phyloP scores from a whole-genome alignment of 2,797 vertebrate species.

The Dermochelys coriacea region DNA sequence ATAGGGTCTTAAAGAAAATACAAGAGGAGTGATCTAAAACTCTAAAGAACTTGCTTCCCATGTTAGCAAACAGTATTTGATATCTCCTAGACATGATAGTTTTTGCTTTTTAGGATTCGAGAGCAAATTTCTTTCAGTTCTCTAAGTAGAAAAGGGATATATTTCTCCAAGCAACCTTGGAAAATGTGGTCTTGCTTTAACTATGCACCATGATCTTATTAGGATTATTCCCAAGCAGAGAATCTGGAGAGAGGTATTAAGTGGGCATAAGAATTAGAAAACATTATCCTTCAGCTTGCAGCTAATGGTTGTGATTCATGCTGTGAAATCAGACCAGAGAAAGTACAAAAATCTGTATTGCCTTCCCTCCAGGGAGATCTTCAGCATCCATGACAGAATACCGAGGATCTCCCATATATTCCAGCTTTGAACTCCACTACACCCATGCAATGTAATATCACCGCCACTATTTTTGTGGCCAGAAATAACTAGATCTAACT shows the following conservation, averaged over 20 bases:
- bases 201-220: conserved; percentile 13
- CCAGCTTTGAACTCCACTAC: conserved; percentile 5
- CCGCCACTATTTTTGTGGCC: background rate
- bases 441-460: background rate
- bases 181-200: conserved; percentile 24
- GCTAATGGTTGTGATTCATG: background rate
- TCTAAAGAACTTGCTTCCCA: background rate
- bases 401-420: background rate
- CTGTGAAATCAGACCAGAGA: conserved; percentile 6
- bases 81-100: conserved; percentile 12
- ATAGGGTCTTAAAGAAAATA: background rate
- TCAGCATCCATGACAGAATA: background rate
- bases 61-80: background rate
- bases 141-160: background rate
- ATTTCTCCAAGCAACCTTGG: conserved; percentile 3
- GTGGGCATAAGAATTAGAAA: background rate
- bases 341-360: background rate
- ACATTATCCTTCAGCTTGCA: conserved; percentile 20
- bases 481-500: conserved; percentile 15
- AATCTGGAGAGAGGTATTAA: conserved; percentile 29
- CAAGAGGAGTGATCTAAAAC: background rate
- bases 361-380: background rate
- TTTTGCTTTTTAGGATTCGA: background rate
- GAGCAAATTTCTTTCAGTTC: background rate
- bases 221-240: background rate